Conservation (phyloP, 2,113 vertebrate genomes). For the Chionis minor region DNA sequence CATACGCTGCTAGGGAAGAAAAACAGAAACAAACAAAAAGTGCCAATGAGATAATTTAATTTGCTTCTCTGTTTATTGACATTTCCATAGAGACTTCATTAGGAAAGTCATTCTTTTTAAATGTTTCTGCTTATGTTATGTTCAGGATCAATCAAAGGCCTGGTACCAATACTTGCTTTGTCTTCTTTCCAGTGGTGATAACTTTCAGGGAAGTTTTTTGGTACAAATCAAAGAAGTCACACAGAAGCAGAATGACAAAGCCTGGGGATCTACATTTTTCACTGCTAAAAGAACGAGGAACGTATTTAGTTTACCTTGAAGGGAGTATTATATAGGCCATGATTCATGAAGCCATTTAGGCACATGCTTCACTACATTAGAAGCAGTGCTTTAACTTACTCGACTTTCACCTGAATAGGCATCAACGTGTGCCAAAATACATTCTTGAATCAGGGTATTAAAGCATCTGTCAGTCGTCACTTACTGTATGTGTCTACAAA, state of each 20-base stretch:
- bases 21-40: conserved; percentile 19
- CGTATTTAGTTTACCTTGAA: neutral
- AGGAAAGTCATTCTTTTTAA: neutral
- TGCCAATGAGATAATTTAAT: neutral
- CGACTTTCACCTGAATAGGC: conserved; percentile 7
- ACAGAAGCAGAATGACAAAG: neutral
- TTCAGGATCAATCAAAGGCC: neutral
- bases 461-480: conserved; percentile 23
- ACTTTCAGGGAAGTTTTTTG: neutral
- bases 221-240: neutral
- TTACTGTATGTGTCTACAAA: neutral
- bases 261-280: neutral
- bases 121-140: neutral
- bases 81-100: conserved; percentile 14
- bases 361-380: neutral
- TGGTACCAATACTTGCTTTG: neutral
- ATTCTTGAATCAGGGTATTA: neutral
- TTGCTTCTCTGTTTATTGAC: neutral
- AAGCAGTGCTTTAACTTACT: neutral
- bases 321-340: neutral
- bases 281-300: neutral
- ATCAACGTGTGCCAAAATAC: neutral
- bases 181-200: neutral
- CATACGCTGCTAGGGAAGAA: neutral
- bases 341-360: neutral